Conservation (phyloP, 2,797 vertebrate species). For the Spea hammondii region DNA sequence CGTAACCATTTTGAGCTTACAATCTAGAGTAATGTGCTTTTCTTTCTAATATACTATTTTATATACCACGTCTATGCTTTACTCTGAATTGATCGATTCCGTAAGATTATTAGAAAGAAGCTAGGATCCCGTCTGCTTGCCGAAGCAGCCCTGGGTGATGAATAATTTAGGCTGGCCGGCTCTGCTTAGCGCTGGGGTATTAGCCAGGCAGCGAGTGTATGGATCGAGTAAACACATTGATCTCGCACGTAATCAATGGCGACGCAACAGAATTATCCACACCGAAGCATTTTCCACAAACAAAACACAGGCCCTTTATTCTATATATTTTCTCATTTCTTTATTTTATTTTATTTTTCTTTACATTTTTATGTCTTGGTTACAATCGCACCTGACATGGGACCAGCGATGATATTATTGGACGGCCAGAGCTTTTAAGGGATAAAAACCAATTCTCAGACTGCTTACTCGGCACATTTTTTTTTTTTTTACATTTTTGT, state of each 20-base stretch:
- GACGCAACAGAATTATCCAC: background rate
- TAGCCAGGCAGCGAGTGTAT: slow-evolving; percentile 3
- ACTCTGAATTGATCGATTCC: slow-evolving; percentile 24
- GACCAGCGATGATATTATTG: no score
- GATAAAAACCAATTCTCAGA: no score
- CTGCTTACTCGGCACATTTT: no score
- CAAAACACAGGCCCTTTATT: background rate
- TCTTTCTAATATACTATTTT: no score
- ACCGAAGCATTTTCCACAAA: background rate
- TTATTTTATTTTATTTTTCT: background rate
- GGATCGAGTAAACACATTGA: slow-evolving; percentile 30
- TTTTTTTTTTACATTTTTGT: no score
- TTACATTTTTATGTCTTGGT: no score
- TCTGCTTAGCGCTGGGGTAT: slow-evolving; percentile 12
- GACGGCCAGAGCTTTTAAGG: no score
- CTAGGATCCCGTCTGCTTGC: slow-evolving; percentile 29
- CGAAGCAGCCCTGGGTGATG: slow-evolving; percentile 29
- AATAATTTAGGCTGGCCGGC: slow-evolving; percentile 39
- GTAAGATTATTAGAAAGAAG: slow-evolving; percentile 45
- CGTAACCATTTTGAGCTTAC: no score
- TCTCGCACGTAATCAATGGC: slow-evolving; percentile 14
- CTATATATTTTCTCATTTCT: background rate
- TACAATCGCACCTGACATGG: no score
- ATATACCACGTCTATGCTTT: background rate
- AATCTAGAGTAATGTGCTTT: no score